Evolutionary conservation across 2,797 vertebrate genomes (phyloP), one percentile per base, ranked within the genome.

Genomic region (Pangasius mekongensis): DNA sequence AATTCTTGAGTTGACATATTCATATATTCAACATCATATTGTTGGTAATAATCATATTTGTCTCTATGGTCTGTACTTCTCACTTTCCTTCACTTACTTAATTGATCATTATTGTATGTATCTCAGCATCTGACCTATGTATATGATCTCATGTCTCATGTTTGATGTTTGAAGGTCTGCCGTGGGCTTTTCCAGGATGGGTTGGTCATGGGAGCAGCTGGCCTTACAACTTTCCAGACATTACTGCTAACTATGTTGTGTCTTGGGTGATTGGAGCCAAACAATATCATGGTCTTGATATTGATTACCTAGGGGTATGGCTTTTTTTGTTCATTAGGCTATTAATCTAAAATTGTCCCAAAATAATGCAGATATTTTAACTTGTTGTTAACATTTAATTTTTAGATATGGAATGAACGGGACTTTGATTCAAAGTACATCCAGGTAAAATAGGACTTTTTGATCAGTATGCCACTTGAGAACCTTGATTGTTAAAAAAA

Each of bases 151-250:
- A 16, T 3, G 56, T 54, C 30, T 22, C 13, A 27, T 43, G 14
- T 36, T 47, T 47, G 13, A 87, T 84, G 6, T 86, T 83, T 90
- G 43, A 90, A 99, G 98, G 96, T 36, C 93, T 99, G 87, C 98
- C 98, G 0, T 99, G 98, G 98, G 96, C 98, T 0, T 99, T 99
- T 93, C 98, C 98, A 0, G 97, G 95, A 85, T 99, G 98, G 98
- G 94, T 99, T 91, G 98, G 98, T 16, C 93, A 84, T 54, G 98
- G 97, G 27, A 95, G 95, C 91, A 96, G 96, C 91, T 99, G 97
- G 97, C 98, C 98, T 0, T 99, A 98, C n/a, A 94, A 96, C 56
- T 96, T 94, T 84, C 97, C 97, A 5, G 96, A 98, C 86, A 92
- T 98, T 91, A 99, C 98, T 1, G 97, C 96, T 74, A 92, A 95